These are phyloP conservation scores for Peromyscus californicus DNA, from an alignment of 2,113 vertebrate genomes.

Conservation along the genomic window DNA sequence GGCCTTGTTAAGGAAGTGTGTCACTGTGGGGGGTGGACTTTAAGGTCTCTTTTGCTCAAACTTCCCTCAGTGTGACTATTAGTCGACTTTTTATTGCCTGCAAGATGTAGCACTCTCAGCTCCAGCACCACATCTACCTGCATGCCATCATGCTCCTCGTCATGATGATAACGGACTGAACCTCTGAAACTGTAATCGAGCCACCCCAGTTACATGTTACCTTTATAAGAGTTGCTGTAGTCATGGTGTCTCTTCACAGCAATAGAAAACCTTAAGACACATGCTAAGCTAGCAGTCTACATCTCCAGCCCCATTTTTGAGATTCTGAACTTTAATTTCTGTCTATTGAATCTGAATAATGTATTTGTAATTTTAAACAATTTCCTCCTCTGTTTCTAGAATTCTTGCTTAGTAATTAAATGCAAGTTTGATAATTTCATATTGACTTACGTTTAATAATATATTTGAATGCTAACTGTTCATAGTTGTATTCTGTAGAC, in stretches of 20 bases:
- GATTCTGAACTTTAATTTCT: conserved; percentile 46
- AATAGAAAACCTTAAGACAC: background rate
- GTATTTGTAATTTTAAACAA: background rate
- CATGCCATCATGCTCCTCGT: background rate
- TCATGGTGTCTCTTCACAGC: background rate
- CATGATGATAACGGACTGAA: background rate
- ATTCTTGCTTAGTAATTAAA: conserved; percentile 59
- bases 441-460: conserved; percentile 51
- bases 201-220: background rate
- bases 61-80: background rate
- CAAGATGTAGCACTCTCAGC: background rate
- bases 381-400: conserved; percentile 47
- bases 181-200: background rate
- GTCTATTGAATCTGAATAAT: background rate
- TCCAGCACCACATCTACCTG: background rate
- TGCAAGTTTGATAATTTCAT: conserved; percentile 38
- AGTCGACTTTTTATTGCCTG: background rate
- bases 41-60: background rate
- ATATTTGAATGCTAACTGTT: conserved; percentile 2
- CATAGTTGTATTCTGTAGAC: background rate
- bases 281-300: background rate
- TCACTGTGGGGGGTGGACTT: background rate
- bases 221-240: background rate
- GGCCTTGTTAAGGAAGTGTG: background rate
- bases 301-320: background rate